Conservation (phyloP, 2,113 vertebrate species). For the Malurus elegans region DNA sequence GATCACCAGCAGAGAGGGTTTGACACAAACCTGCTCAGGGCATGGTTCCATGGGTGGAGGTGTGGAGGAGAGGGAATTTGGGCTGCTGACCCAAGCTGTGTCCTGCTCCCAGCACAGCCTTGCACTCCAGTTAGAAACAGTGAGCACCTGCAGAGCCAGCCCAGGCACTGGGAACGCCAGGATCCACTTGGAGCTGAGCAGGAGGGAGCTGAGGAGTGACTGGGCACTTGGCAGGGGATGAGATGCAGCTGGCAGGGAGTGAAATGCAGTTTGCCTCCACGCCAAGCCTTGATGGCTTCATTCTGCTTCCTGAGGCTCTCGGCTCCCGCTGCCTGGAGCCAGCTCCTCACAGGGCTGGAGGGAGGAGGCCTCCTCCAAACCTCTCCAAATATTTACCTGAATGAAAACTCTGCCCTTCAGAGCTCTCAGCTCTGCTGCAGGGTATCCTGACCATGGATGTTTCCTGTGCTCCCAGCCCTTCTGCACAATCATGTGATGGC, state of each 20-base stretch:
- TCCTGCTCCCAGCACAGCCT: background rate
- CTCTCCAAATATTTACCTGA: background rate
- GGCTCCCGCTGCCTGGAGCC: background rate
- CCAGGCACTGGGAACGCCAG: background rate
- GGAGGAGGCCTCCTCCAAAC: background rate
- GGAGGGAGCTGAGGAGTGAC: background rate
- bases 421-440: background rate
- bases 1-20: background rate
- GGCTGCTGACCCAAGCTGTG: background rate
- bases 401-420: background rate
- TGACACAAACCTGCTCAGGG: background rate
- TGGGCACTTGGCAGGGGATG: conserved; percentile 20
- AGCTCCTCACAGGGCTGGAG: background rate
- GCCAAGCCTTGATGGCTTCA: conserved; percentile 46
- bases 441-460: background rate
- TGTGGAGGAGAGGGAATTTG: background rate
- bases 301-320: background rate
- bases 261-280: background rate
- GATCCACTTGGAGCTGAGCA: background rate
- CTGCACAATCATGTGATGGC: background rate
- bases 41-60: accelerated
- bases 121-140: background rate
- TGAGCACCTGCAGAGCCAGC: accelerated
- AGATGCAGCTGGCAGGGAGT: background rate
- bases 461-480: background rate